phyloP scores from a whole-genome alignment of 2,797 vertebrate species.

The Oryzias dopingdopingensis region DNA sequence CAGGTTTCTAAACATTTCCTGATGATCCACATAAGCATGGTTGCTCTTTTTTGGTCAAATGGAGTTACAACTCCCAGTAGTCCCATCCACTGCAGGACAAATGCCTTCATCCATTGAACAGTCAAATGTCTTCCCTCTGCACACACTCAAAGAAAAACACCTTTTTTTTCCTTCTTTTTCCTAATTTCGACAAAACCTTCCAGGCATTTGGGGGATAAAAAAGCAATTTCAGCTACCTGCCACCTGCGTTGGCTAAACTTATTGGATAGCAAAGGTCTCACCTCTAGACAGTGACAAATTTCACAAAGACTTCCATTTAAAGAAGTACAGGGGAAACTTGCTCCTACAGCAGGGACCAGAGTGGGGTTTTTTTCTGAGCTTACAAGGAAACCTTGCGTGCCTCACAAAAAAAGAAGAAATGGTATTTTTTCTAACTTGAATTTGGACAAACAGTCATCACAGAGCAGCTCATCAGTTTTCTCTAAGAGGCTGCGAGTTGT shows the following conservation, averaged over 20 bases:
- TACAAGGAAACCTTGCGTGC: slow-evolving; percentile 27
- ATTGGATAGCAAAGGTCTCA: slow-evolving; percentile 44
- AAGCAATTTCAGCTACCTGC: slow-evolving; percentile 60
- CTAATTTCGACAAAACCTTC: slow-evolving; percentile 50
- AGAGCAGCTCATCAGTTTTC: too few species aligned
- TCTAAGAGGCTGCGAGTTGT: too few species aligned
- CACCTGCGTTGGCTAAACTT: slow-evolving; percentile 34
- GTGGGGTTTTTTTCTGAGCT: slow-evolving; percentile 22
- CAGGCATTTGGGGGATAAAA: slow-evolving; percentile 65
- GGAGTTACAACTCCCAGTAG: slow-evolving; percentile 34
- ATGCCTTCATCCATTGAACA: slow-evolving; percentile 27
- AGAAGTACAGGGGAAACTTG: slow-evolving; percentile 35
- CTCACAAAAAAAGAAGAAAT: slow-evolving; percentile 9
- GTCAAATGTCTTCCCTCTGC: slow-evolving; percentile 36
- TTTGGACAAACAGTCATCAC: too few species aligned
- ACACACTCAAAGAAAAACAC: slow-evolving; percentile 41
- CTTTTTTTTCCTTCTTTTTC: slow-evolving; percentile 30
- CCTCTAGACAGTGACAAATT: slow-evolving; percentile 62
- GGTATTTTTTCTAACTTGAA: too few species aligned
- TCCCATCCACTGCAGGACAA: slow-evolving; percentile 19
- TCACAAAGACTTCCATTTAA: slow-evolving; percentile 56
- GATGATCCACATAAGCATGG: slow-evolving; percentile 15
- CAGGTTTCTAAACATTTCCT: slow-evolving; percentile 5
- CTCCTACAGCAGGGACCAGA: slow-evolving; percentile 21
- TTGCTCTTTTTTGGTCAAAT: slow-evolving; percentile 45